Evolutionary conservation across 2,113 vertebrate species (phyloP).

Genomic region (Dipodomys stephensi): DNA sequence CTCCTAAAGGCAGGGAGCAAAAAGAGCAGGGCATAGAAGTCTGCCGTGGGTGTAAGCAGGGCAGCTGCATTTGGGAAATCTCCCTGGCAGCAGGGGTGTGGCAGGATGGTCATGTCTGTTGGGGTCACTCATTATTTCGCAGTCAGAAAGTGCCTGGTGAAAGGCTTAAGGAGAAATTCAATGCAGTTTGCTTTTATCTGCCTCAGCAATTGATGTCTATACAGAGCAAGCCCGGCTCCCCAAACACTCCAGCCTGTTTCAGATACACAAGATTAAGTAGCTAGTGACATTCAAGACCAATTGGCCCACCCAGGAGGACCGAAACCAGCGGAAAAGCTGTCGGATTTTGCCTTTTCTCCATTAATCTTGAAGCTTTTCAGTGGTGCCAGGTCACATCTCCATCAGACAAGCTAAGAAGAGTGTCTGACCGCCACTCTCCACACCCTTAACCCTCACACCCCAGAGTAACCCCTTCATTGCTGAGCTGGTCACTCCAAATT

Average conservation of each 20-base stretch:
- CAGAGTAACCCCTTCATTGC: slow-evolving; percentile 88
- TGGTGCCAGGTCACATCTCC: slow-evolving; percentile 97
- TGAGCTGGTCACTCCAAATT: not conserved
- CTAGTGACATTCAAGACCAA: slow-evolving; percentile 99
- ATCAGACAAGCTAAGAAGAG: slow-evolving; percentile 92
- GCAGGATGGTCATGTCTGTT: slow-evolving; percentile 77
- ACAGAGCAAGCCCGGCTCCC: slow-evolving; percentile 89
- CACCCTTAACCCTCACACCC: slow-evolving; percentile 81
- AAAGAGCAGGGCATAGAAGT: rapidly evolving
- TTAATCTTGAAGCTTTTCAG: slow-evolving; percentile 98
- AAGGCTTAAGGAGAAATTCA: slow-evolving; percentile 89
- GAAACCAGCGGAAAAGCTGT: slow-evolving; percentile 96
- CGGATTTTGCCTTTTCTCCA: slow-evolving; percentile 96
- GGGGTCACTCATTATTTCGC: slow-evolving; percentile 88
- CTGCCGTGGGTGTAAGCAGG: not conserved
- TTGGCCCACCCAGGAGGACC: slow-evolving; percentile 98
- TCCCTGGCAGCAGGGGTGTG: slow-evolving; percentile 56
- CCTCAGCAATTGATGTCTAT: slow-evolving; percentile 92
- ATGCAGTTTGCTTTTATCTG: slow-evolving; percentile 89
- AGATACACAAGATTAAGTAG: slow-evolving; percentile 99
- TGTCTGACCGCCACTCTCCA: slow-evolving; percentile 83
- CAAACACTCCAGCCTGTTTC: slow-evolving; percentile 94
- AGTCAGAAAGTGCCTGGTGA: slow-evolving; percentile 88
- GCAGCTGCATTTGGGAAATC: not conserved
- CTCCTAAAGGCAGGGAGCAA: not conserved